phyloP scores from a whole-genome alignment of 2,113 vertebrate species.

The Solenodon paradoxus region DNA sequence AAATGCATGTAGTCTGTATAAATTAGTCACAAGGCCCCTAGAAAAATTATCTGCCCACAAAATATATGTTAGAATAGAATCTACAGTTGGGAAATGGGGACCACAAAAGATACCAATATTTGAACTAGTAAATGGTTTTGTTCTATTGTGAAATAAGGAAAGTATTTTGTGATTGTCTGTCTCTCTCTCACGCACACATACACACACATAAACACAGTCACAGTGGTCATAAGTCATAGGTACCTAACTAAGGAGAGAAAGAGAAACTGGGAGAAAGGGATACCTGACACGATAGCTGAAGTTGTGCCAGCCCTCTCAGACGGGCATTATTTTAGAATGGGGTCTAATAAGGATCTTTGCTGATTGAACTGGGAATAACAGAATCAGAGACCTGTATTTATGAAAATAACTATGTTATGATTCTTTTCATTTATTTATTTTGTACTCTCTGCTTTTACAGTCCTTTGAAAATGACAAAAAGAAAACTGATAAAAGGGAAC shows the following conservation, averaged over 20 bases:
- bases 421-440: constrained; percentile 10
- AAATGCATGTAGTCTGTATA: background rate
- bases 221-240: background rate
- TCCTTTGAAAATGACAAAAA: constrained; percentile 28
- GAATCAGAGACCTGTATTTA: background rate
- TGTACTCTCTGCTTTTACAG: background rate
- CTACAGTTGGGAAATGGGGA: background rate
- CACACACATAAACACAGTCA: background rate
- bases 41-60: background rate
- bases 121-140: background rate
- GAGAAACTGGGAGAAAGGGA: background rate
- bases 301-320: background rate
- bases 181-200: background rate
- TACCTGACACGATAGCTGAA: background rate
- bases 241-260: background rate
- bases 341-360: background rate
- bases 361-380: background rate
- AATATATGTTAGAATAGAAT: background rate
- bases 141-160: background rate
- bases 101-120: background rate
- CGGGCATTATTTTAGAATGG: background rate
- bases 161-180: background rate
- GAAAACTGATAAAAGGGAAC: background rate
- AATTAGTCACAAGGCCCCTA: background rate
- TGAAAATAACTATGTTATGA: background rate